Base-by-base conservation (phyloP, 2,797 vertebrate species). In the Xiphophorus birchmanni region DNA sequence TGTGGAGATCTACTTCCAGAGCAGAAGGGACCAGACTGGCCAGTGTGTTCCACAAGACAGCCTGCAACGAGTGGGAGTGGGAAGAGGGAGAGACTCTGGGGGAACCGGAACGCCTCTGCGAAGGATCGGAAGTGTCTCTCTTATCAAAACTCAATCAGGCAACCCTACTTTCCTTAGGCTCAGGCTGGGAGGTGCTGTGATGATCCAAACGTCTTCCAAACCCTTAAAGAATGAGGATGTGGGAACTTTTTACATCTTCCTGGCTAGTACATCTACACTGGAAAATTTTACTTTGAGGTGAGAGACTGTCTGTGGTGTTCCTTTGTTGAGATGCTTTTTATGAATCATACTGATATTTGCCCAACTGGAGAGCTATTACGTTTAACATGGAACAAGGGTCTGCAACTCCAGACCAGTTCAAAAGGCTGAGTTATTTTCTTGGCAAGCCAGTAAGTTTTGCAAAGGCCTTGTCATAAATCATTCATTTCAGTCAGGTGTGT, bases 211-310 rank as follows among this genome's bases (percentile, higher is more conserved):
- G 0, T 88, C 95, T 2, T 96, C 97, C 2, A 97, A 95, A 88
- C 94, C 96, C 0, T 95, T 96, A 76, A 97, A 95, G 76, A 96
- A 92, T 37, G 95, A 96, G 0, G 97, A 97, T 0, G 86, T 96
- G 3, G 93, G 97, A 82, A 98, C 97, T 6, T 99, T 98, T 80
- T 95, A 96, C 0, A 91, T 99, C 2, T 97, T 96, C n/a, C 81
- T 99, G 56, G 94, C 96, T 29, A 96, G 95, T 60, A 96, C 96
- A 74, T 96, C 95, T 1, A 94, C 96, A 0, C 84, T 97, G 78
- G 95, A 97, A 73, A 95, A 74, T 63, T 99, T 99, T 92, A 99
- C 96, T 0, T 90, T 99, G 78, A 97, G 98, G 98, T 99, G 91
- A 96, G 96, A 77, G 1, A 73, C 45, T 40, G 45, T 72, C 4